Evolutionary conservation across 2,888 invertebrate genomes (phyloP), one percentile per base, ranked within the genome.

Genomic region (Drosophila basisetae): DNA sequence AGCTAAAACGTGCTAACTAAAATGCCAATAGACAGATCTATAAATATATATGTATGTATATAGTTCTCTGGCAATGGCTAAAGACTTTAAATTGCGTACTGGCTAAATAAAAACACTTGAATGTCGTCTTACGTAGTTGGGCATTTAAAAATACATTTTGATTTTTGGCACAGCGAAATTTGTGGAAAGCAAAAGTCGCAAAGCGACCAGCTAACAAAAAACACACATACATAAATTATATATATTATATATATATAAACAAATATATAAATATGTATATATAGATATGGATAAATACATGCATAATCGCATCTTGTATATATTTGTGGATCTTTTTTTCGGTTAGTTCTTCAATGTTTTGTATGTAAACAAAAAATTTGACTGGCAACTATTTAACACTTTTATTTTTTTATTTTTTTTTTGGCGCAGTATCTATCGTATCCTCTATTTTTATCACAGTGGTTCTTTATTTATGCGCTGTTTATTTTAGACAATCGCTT

Each of bases 121-220:
- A 90, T 85, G 85, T 82, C 84, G 83, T 86, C 82, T 90, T 89
- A 85, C 85, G 89, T 87, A 89, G 88, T 89, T 88, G 84, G 60
- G 28, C 56, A 65, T 77, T 80, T 89, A 87, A 83, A 88, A 88
- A 89, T 84, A 86, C 41, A 86, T 74, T 72, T n/a, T 35, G 39
- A 35, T 64, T 71, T 60, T 61, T 75, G 56, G 58, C 67, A 50
- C 56, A 41, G 41, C 30, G 25, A 50, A 50, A 50, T 50, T 50
- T 47, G 50, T 50, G 28, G 47, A 74, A 73, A 75, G 68, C 77
- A 82, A 82, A 82, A 74, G 74, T 72, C 74, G 22, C 59, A 31
- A 53, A 60, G 31, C 61, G 39, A 54, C 37, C 37, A 59, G 30
- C 47, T 49, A 55, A 58, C 64, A 71, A 52, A 65, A 25, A 47